These are phyloP conservation scores for Microcebus tavaratra DNA, from an alignment of 2,113 vertebrate species.

Conservation along the genomic window DNA sequence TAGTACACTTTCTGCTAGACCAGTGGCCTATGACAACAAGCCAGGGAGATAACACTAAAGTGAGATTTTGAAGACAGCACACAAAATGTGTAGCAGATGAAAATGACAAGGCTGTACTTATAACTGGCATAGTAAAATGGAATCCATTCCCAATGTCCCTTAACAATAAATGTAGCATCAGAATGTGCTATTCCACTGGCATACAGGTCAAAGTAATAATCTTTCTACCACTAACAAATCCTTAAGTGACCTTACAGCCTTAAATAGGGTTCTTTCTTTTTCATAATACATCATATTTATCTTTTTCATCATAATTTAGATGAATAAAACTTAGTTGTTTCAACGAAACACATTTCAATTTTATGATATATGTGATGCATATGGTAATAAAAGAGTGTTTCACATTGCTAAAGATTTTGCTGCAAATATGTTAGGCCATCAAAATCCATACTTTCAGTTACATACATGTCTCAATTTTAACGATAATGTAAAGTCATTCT, in stretches of 20 bases:
- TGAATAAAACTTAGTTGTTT: background rate
- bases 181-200: constrained; percentile 36
- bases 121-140: constrained; percentile 78
- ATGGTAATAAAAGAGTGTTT: background rate
- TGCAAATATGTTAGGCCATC: background rate
- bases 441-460: constrained; percentile 3
- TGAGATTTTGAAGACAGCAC: constrained; percentile 82
- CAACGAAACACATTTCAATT: background rate
- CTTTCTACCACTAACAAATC: constrained; percentile 45
- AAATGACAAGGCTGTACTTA: constrained; percentile 83
- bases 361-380: background rate
- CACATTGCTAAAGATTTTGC: background rate
- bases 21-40: constrained; percentile 67
- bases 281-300: background rate
- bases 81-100: constrained; percentile 81
- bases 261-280: background rate
- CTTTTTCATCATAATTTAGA: background rate
- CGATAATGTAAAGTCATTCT: background rate
- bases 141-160: constrained; percentile 78
- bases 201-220: constrained; percentile 34
- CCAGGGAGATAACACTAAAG: constrained; percentile 78
- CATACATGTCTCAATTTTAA: background rate
- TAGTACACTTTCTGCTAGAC: constrained; percentile 59
- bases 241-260: constrained; percentile 27
- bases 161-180: constrained; percentile 69